phyloP scores from a whole-genome alignment of 1,140 invertebrate genomes.

The Zaprionus camerounensis region DNA sequence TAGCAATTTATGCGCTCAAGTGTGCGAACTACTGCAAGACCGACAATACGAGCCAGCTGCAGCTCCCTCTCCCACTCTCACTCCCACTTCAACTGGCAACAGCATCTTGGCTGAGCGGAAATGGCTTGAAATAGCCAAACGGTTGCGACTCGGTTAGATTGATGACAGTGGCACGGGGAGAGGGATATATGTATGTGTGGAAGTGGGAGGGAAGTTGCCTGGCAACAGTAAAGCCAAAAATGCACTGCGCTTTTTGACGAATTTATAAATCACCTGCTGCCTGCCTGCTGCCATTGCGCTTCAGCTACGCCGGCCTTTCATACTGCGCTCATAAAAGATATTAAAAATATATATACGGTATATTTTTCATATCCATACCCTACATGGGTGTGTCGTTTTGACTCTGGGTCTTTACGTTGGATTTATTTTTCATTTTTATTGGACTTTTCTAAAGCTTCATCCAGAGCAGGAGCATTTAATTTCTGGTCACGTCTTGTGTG shows the following conservation, averaged over 20 bases:
- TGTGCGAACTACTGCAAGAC: slow-evolving; percentile 47
- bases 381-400: slow-evolving; percentile 22
- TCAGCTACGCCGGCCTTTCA: slow-evolving; percentile 35
- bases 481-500: slow-evolving; percentile 78
- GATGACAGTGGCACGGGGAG: neutral
- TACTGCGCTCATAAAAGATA: slow-evolving; percentile 62
- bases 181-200: neutral
- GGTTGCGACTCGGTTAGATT: slow-evolving; percentile 11
- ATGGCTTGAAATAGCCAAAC: slow-evolving; percentile 9
- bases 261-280: slow-evolving; percentile 69
- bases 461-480: slow-evolving; percentile 65
- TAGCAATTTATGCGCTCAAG: slow-evolving; percentile 79
- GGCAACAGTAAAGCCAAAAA: slow-evolving; percentile 31
- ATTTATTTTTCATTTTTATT: slow-evolving; percentile 78
- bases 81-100: neutral
- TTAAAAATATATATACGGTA: slow-evolving; percentile 53
- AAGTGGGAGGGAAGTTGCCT: slow-evolving; percentile 1
- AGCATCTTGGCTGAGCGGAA: neutral
- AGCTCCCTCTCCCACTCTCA: neutral
- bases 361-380: slow-evolving; percentile 23
- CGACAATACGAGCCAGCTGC: slow-evolving; percentile 18
- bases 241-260: slow-evolving; percentile 63
- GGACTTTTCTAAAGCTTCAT: slow-evolving; percentile 70
- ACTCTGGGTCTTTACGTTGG: slow-evolving; percentile 50
- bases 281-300: slow-evolving; percentile 34